Percentiles rank a stretch among this genome's conserved stretches.
phyloP scores from a whole-genome alignment of 2,797 vertebrate genomes.

The Danio jaintianensis region DNA sequence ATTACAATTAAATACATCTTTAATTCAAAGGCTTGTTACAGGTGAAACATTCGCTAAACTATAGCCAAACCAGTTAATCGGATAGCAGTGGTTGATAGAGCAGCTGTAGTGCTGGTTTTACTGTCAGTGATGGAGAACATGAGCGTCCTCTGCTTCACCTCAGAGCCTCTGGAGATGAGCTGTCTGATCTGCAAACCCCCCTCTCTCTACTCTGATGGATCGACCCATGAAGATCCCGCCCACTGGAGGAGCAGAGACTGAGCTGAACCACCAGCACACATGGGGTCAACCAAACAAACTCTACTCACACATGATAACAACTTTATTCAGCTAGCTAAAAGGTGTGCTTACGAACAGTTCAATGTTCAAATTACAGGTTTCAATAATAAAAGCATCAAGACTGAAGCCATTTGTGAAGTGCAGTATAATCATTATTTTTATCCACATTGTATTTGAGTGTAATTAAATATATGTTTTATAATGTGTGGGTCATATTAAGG shows the following conservation, averaged over 20 bases:
- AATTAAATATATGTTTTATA: no score
- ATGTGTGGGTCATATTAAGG: no score
- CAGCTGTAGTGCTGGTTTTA: background rate
- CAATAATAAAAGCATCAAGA: background rate
- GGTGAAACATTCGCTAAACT: background rate
- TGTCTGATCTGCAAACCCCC: slow-evolving; percentile 41
- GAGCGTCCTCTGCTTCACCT: slow-evolving; percentile 63
- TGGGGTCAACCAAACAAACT: slow-evolving; percentile 28
- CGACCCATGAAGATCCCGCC: slow-evolving; percentile 39
- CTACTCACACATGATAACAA: slow-evolving; percentile 29
- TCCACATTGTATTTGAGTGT: background rate
- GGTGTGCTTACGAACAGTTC: background rate
- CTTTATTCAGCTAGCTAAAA: slow-evolving; percentile 15
- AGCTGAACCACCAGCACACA: slow-evolving; percentile 46
- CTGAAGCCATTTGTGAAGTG: background rate
- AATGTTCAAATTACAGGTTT: background rate
- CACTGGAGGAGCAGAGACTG: slow-evolving; percentile 50
- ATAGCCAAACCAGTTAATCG: background rate
- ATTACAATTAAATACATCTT: no score
- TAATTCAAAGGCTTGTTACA: background rate
- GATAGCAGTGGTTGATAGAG: no score
- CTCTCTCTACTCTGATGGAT: slow-evolving; percentile 66
- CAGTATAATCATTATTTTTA: background rate
- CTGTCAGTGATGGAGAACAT: slow-evolving; percentile 68
- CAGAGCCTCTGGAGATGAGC: slow-evolving; percentile 69